These are phyloP conservation scores for Holocentrus rufus DNA, from an alignment of 2,797 vertebrate species.

Conservation along the genomic window DNA sequence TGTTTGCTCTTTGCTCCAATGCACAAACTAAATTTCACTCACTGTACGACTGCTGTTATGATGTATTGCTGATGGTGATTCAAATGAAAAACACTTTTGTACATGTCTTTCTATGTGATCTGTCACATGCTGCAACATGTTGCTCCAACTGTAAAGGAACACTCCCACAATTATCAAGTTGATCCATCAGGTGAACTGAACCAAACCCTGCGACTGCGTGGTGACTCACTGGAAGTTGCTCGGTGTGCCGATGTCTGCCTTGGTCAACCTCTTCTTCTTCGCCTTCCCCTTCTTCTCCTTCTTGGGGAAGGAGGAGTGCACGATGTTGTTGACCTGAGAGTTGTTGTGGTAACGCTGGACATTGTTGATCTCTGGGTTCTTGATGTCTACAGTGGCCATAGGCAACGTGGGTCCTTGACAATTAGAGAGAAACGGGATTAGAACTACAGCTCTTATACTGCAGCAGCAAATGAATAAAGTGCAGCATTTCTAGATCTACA, in stretches of 20 bases:
- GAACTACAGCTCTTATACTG: conserved; percentile 1
- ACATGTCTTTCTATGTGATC: not conserved
- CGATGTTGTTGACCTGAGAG: conserved; percentile 90
- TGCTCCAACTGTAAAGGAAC: not conserved
- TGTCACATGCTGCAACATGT: not conserved
- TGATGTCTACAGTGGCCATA: conserved; percentile 98
- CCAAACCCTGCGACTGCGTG: not conserved
- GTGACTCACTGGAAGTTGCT: conserved; percentile 96
- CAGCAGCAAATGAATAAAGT: not conserved
- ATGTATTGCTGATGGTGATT: no score
- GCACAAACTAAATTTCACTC: no score
- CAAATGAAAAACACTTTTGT: no score
- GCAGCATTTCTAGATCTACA: not conserved
- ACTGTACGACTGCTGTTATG: no score
- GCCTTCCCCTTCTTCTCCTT: conserved; percentile 89
- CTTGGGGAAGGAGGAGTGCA: conserved; percentile 90
- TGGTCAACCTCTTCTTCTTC: conserved; percentile 95
- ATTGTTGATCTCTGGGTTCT: conserved; percentile 95
- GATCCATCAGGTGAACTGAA: conserved; percentile 6
- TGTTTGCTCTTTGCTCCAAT: no score
- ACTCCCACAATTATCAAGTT: not conserved
- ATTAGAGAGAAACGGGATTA: not conserved
- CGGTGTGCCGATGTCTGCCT: conserved; percentile 97
- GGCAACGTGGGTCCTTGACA: conserved; percentile 88
- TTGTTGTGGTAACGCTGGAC: conserved; percentile 85